A percentile compares a stretch with the other conserved stretches of the same genome.
phyloP scores from a whole-genome alignment of 2,888 invertebrate genomes.

The Caenorhabditis drosophilae region DNA sequence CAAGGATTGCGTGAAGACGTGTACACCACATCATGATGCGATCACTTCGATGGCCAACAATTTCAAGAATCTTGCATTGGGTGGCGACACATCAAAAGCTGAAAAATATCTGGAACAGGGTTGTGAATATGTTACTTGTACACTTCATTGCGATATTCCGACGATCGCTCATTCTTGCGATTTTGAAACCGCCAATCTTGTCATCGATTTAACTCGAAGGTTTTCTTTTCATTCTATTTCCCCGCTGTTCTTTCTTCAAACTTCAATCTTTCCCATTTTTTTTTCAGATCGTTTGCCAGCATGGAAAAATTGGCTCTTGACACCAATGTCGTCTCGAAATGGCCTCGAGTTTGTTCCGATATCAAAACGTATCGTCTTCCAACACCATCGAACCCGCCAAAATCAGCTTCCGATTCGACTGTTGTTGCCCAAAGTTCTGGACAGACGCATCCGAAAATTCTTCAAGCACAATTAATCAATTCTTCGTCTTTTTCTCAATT shows the following conservation, averaged over 20 bases:
- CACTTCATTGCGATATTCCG: constrained; percentile 65
- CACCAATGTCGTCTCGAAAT: constrained; percentile 64
- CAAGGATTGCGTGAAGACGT: constrained; percentile 59
- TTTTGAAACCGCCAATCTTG: constrained; percentile 62
- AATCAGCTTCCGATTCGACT: constrained; percentile 5
- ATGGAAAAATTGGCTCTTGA: constrained; percentile 66
- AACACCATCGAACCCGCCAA: constrained; percentile 41
- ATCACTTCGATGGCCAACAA: constrained; percentile 52
- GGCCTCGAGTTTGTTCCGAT: constrained; percentile 65
- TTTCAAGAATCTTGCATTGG: constrained; percentile 57
- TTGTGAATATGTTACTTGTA: constrained; percentile 67
- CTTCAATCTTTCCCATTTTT: not conserved
- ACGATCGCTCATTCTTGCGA: constrained; percentile 63
- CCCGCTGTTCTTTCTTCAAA: not conserved
- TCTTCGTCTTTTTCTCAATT: too few relatives aligned
- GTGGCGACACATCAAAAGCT: constrained; percentile 62
- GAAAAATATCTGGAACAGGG: constrained; percentile 63
- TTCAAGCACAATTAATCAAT: constrained; percentile 25
- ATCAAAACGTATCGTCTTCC: constrained; percentile 63
- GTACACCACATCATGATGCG: constrained; percentile 63
- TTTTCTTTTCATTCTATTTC: too few relatives aligned
- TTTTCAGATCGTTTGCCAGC: constrained; percentile 50
- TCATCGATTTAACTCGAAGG: constrained; percentile 46
- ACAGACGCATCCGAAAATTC: constrained; percentile 12
- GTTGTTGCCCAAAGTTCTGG: constrained; percentile 40